Percentiles rank a stretch among this genome's conserved stretches.
These are phyloP conservation scores for Drosophila subquinaria DNA, from an alignment of 2,888 invertebrate genomes.

Conservation along the genomic window DNA sequence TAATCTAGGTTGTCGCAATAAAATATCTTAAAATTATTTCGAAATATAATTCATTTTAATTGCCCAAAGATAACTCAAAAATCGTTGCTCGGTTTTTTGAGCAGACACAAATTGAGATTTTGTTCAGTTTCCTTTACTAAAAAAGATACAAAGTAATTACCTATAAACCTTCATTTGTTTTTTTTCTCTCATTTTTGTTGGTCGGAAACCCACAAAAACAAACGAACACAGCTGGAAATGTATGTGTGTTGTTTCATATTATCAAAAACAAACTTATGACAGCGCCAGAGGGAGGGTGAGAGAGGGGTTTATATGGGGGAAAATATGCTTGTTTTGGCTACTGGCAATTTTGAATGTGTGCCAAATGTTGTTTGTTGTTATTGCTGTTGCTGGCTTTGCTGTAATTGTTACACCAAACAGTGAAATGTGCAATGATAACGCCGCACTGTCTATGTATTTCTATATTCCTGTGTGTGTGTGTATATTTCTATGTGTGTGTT, in stretches of 20 bases:
- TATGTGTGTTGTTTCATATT: slow-evolving; percentile 68
- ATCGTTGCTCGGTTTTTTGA: slow-evolving; percentile 1
- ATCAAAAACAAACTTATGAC: slow-evolving; percentile 70
- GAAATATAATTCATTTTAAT: background rate
- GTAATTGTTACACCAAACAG: slow-evolving; percentile 80
- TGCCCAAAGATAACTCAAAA: background rate
- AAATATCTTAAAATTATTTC: background rate
- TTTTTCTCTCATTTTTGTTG: slow-evolving; percentile 23
- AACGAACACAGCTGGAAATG: slow-evolving; percentile 13
- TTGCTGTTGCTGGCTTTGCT: slow-evolving; percentile 52
- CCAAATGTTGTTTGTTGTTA: slow-evolving; percentile 60
- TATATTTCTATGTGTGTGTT: slow-evolving; percentile 15
- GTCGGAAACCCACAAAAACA: slow-evolving; percentile 21
- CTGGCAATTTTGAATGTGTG: slow-evolving; percentile 75
- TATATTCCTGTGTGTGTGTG: background rate
- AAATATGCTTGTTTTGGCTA: slow-evolving; percentile 70
- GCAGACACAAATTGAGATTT: background rate
- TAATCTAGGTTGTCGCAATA: background rate
- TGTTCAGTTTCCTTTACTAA: background rate
- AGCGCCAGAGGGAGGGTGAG: slow-evolving; percentile 24
- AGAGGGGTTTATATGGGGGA: slow-evolving; percentile 5
- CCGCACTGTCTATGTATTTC: slow-evolving; percentile 56
- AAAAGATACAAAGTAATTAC: slow-evolving; percentile 61
- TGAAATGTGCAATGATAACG: slow-evolving; percentile 79
- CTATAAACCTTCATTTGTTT: slow-evolving; percentile 46